phyloP scores from a whole-genome alignment of 2,888 invertebrate genomes.

The Lepas anatifera region DNA sequence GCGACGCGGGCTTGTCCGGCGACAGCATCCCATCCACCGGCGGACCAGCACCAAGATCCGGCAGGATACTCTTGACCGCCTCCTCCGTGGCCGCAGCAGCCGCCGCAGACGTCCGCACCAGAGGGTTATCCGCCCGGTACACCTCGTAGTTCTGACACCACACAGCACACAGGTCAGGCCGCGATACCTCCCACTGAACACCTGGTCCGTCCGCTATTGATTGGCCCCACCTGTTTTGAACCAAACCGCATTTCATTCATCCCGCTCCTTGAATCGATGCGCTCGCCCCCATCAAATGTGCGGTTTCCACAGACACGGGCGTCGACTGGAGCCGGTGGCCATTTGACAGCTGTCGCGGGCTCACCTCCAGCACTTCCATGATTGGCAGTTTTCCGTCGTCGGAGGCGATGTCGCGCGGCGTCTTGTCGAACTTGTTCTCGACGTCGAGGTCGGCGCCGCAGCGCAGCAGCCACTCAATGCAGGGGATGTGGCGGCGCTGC shows the following conservation, averaged over 20 bases:
- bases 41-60: neutral
- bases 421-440: conserved; percentile 59
- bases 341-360: no score
- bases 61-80: conserved; percentile 7
- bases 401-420: conserved; percentile 51
- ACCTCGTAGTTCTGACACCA: conserved; percentile 35
- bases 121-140: conserved; percentile 13
- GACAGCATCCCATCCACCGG: neutral
- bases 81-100: conserved; percentile 34
- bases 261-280: no score
- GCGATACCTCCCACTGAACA: no score
- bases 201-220: no score
- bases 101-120: neutral
- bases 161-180: no score
- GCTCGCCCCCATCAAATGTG: no score
- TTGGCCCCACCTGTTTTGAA: no score
- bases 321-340: no score
- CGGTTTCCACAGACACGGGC: neutral
- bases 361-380: conserved; percentile 38
- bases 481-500: conserved; percentile 58
- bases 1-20: no score
- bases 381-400: conserved; percentile 52
- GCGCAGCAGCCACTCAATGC: conserved; percentile 55
- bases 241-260: no score
- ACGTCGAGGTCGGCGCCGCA: conserved; percentile 57